Evolutionary conservation across 2,797 vertebrate genomes (phyloP).

Genomic region (Cygnus olor): DNA sequence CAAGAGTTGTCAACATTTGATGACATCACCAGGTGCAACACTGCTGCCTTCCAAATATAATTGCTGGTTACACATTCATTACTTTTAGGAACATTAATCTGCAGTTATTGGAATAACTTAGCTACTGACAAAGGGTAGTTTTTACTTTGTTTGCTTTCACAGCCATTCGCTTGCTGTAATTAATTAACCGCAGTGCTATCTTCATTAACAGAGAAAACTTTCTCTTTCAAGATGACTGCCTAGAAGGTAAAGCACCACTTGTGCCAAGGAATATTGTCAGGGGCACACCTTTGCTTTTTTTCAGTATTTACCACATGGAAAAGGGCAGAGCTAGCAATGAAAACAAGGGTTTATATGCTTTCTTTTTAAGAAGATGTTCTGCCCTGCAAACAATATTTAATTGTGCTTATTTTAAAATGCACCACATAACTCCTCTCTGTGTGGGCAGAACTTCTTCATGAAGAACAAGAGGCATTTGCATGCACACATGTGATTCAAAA

Average conservation of each 20-base stretch:
- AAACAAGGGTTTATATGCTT: background rate
- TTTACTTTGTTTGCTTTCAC: conserved; percentile 3
- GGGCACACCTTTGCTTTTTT: conserved; percentile 8
- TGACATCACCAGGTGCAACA: background rate
- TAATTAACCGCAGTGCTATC: background rate
- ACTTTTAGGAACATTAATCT: conserved; percentile 2
- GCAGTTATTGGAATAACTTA: background rate
- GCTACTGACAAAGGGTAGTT: background rate
- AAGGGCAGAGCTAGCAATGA: background rate
- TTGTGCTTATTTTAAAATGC: background rate
- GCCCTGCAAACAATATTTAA: background rate
- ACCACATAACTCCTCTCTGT: background rate
- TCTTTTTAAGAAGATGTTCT: background rate
- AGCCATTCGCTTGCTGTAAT: conserved; percentile 13
- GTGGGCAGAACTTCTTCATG: background rate
- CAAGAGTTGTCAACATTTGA: background rate
- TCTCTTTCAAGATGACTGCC: conserved; percentile 40
- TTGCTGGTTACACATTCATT: background rate
- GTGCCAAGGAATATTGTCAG: background rate
- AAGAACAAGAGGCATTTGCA: background rate
- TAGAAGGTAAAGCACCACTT: background rate
- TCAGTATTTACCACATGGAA: background rate
- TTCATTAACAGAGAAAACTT: conserved; percentile 28
- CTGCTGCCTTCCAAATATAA: background rate
- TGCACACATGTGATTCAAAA: background rate